Base-by-base conservation (phyloP, 2,888 invertebrate genomes). In the Aleiodes alternator region DNA sequence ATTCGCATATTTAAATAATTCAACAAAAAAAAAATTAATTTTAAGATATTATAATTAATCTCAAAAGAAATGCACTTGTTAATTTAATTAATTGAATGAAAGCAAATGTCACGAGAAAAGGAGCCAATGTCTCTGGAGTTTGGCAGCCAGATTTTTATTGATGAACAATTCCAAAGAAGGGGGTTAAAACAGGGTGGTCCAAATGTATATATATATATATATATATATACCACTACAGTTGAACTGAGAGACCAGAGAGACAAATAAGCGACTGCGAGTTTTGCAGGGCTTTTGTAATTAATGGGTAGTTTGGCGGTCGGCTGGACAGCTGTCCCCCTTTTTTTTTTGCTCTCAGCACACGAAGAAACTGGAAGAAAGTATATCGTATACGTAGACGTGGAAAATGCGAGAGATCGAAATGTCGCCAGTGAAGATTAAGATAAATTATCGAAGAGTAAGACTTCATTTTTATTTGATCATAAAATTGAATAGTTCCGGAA, bases 401-500 rank as follows among this genome's bases (percentile, higher is more conserved):
- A 84, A 83, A 84, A 86, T 85, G 84, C 85, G 85, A 84, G 79
- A 69, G 80, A 82, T 80, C 78, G 80, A 81, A 80, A 80, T 75
- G 77, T 85, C 86, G 86, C 86, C 84, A 85, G 82, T 90, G 91
- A 86, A 85, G 84, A 86, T 76, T 83, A 91, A 91, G 91, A 91
- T 90, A 90, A 89, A 91, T 91, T 86, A 89, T 88, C 89, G 87
- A 84, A 88, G 90, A 89, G 88, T 89, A 86, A 90, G 87, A 91
- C 91, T 91, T 91, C 91, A 91, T 91, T 91, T 90, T 90, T 90
- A 90, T 91, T 90, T 90, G 88, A 23, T 1, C 23, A 23, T 23
- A 23, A 23, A 23, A 23, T 23, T 23, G 23, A 23, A 23, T 23
- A 23, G 2, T 23, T 23, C 23, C 23, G 2, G 23, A 23, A 23